Base-by-base conservation (phyloP, 2,888 invertebrate species). In the Chymomyza caudatula region DNA sequence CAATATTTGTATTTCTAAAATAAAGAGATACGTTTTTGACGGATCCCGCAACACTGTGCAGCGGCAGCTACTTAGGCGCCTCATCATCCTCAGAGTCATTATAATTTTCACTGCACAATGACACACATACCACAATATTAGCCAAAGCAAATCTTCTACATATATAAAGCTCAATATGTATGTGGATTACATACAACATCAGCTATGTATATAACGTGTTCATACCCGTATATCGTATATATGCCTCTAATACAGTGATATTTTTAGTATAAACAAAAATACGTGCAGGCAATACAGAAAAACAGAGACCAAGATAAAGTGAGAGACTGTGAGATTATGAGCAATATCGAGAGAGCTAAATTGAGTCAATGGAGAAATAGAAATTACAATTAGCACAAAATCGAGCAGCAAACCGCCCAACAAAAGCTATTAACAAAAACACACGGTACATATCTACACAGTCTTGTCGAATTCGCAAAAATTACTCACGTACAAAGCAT, bases 191-290 rank as follows among this genome's bases (percentile, higher is more conserved):
- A 53, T 53, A 29, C 49, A 25, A 3, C 15, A 15, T 11, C 57
- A 11, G 25, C 47, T 57, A 15, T 52, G 23, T 23, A 17, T 53
- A 49, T 52, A 11, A 37, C 29, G 29, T 37, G 29, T 37, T 37
- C 29, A 43, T 47, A 23, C n/a, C 11, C 43, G 4, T 71, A 73
- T 60, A 65, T 62, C 61, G 59, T 69, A 69, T 63, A 68, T 58
- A 47, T 60, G 60, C 62, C 58, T 74, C 77, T 67, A 80, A 84
- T 68, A 87, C 84, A 86, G 68, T 71, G 71, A 83, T 86, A 87
- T 87, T 86, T 87, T 83, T 87, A 86, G 86, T 85, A 87, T 87
- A 87, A 86, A 85, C 84, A 84, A 81, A 78, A 76, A 77, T 74
- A 78, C 62, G 62, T 64, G 67, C 64, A 71, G 63, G 69, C 43